Percentiles rank a stretch among this genome's conserved stretches.
Conservation (phyloP, 2,113 vertebrate species). For the Hypomesus transpacificus region DNA sequence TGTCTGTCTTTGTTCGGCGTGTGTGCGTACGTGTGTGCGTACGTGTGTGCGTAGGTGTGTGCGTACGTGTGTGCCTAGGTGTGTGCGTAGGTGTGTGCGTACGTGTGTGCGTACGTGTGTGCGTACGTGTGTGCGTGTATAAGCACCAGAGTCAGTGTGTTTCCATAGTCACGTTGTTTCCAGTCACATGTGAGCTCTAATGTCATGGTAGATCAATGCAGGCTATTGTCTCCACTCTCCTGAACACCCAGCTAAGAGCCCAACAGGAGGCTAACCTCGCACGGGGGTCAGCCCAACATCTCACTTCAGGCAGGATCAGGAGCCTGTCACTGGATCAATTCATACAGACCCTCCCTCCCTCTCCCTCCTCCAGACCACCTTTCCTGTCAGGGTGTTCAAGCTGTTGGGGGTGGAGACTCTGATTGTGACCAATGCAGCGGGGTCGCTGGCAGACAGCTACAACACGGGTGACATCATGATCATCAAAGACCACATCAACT, state of each 20-base stretch:
- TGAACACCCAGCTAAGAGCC: no score
- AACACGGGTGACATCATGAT: conserved; percentile 79
- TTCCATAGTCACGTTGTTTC: no score
- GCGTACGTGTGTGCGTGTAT: no score
- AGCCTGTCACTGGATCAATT: neutral
- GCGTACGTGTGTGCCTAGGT: neutral
- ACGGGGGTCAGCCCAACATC: no score
- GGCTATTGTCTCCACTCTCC: no score
- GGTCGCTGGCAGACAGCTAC: conserved; percentile 72
- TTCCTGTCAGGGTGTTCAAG: conserved; percentile 78
- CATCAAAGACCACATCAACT: conserved; percentile 78
- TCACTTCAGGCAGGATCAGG: no score
- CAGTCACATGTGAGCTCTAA: no score
- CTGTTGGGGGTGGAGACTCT: conserved; percentile 76
- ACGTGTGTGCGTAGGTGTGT: neutral
- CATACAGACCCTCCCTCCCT: neutral
- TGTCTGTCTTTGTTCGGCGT: conserved; percentile 7
- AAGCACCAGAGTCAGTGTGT: no score
- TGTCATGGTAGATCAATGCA: no score
- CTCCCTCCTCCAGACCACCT: conserved; percentile 66
- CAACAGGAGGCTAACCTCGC: no score
- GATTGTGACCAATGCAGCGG: conserved; percentile 80
- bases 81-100: neutral
- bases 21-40: conserved; percentile 10
- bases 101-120: neutral